phyloP scores from a whole-genome alignment of 2,888 invertebrate genomes.

The Cotesia congregata region DNA sequence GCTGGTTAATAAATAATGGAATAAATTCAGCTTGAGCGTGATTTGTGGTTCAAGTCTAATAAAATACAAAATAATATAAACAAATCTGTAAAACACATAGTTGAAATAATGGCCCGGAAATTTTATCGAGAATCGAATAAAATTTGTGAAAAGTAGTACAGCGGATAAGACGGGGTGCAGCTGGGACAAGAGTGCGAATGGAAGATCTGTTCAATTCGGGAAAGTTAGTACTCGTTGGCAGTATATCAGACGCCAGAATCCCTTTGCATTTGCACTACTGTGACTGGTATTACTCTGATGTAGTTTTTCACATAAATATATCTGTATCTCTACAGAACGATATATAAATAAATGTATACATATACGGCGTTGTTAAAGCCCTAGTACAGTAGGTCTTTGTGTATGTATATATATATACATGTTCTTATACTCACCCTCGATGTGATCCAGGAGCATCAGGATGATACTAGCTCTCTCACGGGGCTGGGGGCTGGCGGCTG shows the following conservation, averaged over 20 bases:
- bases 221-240: conserved; percentile 51
- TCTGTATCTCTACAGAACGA: not conserved
- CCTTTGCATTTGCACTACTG: conserved; percentile 36
- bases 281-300: conserved; percentile 16
- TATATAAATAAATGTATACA: not conserved
- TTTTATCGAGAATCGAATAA: not conserved
- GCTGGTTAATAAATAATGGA: no score
- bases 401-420: not conserved
- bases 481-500: conserved; percentile 42
- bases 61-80: not conserved
- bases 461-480: conserved; percentile 49
- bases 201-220: conserved; percentile 38
- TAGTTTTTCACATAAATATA: conserved; percentile 22
- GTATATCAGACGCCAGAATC: conserved; percentile 49
- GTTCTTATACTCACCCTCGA: not conserved
- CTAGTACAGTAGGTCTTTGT: conserved; percentile 22
- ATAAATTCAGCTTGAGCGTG: not conserved
- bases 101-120: not conserved
- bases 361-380: not conserved
- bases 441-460: conserved; percentile 2
- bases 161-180: conserved; percentile 36
- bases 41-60: not conserved
- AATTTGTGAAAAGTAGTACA: conserved; percentile 8
- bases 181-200: conserved; percentile 41
- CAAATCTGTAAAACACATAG: not conserved